Evolutionary conservation across 2,113 vertebrate genomes (phyloP), one percentile per base, ranked within the genome.

Genomic region (Dromas ardeola): DNA sequence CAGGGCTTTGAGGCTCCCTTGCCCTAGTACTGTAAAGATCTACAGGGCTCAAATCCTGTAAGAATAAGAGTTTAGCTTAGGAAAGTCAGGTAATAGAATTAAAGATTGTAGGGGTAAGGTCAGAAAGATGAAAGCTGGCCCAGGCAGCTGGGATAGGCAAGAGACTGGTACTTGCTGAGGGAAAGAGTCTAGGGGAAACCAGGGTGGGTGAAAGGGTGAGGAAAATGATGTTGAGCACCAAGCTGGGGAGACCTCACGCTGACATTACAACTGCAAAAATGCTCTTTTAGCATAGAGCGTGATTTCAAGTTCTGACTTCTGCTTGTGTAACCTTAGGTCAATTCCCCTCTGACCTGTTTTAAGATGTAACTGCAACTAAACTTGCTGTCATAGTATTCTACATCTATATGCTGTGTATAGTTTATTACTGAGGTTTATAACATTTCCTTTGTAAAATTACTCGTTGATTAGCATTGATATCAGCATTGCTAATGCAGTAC

Each of bases 331-430:
- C 34, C 17, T 81, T 59, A 88, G 34, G n/a, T 77, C 49, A 63
- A 29, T 80, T 61, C 43, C 36, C 13, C 10, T 80, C 53, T 72
- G 27, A 53, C 9, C n/a, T 86, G 32, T 79, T 82, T 53, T 34
- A 55, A 90, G 53, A 27, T 40, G 12, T 19, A 77, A 63, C 49
- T 52, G 59, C 49, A 73, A 32, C 36, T 88, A 34, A 88, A 58
- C 50, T 15, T 73, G 40, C 47, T 94, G 38, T 32, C 30, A 47
- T 16, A 19, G 36, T n/a, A 32, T 50, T 81, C 66, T 66, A 42
- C 17, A 58, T 65, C 14, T 0, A 0, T 58, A 43, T 65, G 23
- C 40, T 55, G 1, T 45, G n/a, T 74, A 10, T 6, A 56, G 52
- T 76, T 91, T 88, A 63, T 58, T 88, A 56, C 20, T 52, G 67